Base-by-base conservation (phyloP, 2,797 vertebrate species). In the Xerus rutilus region DNA sequence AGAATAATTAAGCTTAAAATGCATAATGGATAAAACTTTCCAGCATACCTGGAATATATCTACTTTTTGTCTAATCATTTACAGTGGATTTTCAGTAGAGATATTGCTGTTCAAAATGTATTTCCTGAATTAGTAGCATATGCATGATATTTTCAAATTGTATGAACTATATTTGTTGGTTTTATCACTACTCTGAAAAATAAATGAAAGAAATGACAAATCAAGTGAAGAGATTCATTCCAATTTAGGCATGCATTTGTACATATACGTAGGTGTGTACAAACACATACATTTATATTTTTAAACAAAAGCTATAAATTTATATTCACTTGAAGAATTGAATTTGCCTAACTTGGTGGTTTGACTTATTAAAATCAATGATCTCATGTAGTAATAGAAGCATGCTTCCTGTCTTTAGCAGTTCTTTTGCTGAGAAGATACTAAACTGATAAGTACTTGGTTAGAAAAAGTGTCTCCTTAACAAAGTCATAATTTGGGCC, bases 21-120 rank as follows among this genome's bases (percentile, higher is more conserved):
- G 47, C 86, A 95, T 96, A 97, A 93, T 95, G 94, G 95, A 85
- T 98, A 97, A n/a, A 12, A 93, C 98, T 93, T 97, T 97, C 97
- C 88, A 96, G 81, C 86, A 73, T 78, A 89, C 45, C 92, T 45
- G 0, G n/a, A 84, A 49, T 83, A 96, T 97, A 96, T 4, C 43
- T 96, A 64, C 43, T 95, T 18, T 54, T 92, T 59, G 6, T 96
- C 20, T 92, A 82, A 89, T 86, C 91, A 73, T 54, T 11, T 97
- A 65, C 74, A 76, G 78, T 70, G 70, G 92, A 90, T 96, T 72
- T 90, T 91, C 70, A 92, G 20, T 72, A 95, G n/a, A 91, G 14
- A 86, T 95, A 91, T 76, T 74, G 0, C 13, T 57, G 65, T 89
- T 96, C 47, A 84, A 72, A 95, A 88, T 30, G 64, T 95, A 76